Evolutionary conservation across 2,113 vertebrate genomes (phyloP).

Genomic region (Sakesphorus luctuosus): DNA sequence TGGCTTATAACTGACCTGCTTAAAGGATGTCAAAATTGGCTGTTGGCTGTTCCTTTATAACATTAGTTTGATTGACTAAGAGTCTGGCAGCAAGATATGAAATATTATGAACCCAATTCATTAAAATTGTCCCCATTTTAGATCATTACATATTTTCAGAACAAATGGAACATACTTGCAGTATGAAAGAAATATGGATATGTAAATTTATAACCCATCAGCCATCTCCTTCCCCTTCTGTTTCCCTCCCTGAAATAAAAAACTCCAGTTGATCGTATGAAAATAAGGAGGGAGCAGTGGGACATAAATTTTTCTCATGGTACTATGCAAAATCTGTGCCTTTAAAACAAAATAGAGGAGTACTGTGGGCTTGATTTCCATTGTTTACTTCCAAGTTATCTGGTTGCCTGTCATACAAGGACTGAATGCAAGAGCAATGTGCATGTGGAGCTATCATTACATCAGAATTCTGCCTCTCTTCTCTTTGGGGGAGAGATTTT

Average conservation of each 20-base stretch:
- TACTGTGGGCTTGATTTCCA: not conserved
- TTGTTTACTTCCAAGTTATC: not conserved
- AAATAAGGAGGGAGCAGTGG: not conserved
- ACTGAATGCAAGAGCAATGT: not conserved
- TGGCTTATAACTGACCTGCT: slow-evolving; percentile 69
- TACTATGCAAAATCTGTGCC: not conserved
- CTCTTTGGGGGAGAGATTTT: not conserved
- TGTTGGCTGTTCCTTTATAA: slow-evolving; percentile 59
- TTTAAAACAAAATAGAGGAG: not conserved
- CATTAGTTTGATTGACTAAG: slow-evolving; percentile 59
- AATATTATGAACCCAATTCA: slow-evolving; percentile 43
- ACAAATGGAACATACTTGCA: slow-evolving; percentile 17
- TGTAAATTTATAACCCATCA: not conserved
- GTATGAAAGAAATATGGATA: slow-evolving; percentile 12
- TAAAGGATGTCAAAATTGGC: slow-evolving; percentile 66
- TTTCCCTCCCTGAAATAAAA: not conserved
- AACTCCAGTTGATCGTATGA: not conserved
- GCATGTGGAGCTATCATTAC: not conserved
- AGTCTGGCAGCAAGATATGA: slow-evolving; percentile 35
- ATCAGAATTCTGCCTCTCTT: not conserved
- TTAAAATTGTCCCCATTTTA: slow-evolving; percentile 62
- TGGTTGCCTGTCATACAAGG: not conserved
- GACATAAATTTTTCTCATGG: rapidly evolving
- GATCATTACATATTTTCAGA: slow-evolving; percentile 51
- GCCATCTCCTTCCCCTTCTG: not conserved